A percentile compares a stretch with the other conserved stretches of the same genome.
These are phyloP conservation scores for Pteromalus puparum DNA, from an alignment of 1,140 invertebrate genomes.

Conservation along the genomic window DNA sequence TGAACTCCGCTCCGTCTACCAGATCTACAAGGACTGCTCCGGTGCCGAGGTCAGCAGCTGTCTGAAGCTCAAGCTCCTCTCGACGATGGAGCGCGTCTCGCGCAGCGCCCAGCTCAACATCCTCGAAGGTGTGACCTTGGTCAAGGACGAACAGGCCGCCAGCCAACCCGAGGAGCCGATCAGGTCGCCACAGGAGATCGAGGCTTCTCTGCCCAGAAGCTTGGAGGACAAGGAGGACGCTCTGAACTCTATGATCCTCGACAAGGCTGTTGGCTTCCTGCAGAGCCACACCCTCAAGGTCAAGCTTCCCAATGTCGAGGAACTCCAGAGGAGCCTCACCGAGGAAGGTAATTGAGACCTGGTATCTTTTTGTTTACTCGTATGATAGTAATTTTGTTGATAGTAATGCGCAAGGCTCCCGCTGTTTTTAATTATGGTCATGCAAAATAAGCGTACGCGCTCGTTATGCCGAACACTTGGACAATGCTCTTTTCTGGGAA, in stretches of 20 bases:
- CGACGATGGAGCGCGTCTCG: conserved; percentile 82
- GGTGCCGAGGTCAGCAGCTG: conserved; percentile 82
- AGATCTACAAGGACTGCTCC: conserved; percentile 85
- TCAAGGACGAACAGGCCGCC: conserved; percentile 77
- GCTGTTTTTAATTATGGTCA: neutral
- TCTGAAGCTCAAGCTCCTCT: conserved; percentile 84
- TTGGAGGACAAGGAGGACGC: conserved; percentile 83
- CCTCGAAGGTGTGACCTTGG: conserved; percentile 83
- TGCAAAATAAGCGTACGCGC: too few species aligned
- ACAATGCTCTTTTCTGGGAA: too few species aligned
- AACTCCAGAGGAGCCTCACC: conserved; percentile 78
- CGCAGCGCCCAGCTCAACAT: conserved; percentile 80
- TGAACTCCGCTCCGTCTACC: conserved; percentile 77
- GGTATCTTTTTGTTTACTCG: neutral
- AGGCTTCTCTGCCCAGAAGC: conserved; percentile 82
- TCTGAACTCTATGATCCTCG: conserved; percentile 84
- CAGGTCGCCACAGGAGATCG: conserved; percentile 78
- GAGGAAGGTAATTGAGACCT: conserved; percentile 71
- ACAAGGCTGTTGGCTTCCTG: conserved; percentile 84
- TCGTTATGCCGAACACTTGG: too few species aligned
- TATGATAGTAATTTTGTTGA: too few species aligned
- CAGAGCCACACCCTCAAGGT: conserved; percentile 86
- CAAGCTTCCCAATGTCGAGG: conserved; percentile 80
- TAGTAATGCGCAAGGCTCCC: too few species aligned
- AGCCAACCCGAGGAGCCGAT: conserved; percentile 67